Percentiles rank a stretch among this genome's conserved stretches.
phyloP scores from a whole-genome alignment of 2,888 invertebrate species.

The Lordiphosa andalusiaca region DNA sequence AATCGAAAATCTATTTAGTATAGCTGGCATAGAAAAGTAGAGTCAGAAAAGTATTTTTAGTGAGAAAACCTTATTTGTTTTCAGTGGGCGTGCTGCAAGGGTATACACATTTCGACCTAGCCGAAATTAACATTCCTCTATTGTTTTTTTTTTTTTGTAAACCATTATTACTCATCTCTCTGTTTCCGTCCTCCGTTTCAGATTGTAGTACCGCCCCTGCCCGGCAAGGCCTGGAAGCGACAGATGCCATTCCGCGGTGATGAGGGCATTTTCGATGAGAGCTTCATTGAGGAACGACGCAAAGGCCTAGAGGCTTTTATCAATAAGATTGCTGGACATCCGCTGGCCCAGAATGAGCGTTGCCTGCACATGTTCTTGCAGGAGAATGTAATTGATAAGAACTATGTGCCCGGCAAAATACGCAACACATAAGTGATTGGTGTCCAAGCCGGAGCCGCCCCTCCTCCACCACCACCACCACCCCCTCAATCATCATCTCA shows the following conservation, averaged over 20 bases:
- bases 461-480: too few species aligned
- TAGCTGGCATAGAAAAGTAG: too few species aligned
- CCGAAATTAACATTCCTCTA: too few species aligned
- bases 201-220: slow-evolving; percentile 99
- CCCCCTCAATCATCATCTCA: slow-evolving; percentile 19
- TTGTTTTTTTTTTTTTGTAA: too few species aligned
- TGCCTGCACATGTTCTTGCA: slow-evolving; percentile 99
- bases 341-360: slow-evolving; percentile 98
- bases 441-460: slow-evolving; percentile 15
- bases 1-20: too few species aligned
- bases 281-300: slow-evolving; percentile 98
- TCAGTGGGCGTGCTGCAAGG: too few species aligned
- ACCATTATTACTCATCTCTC: too few species aligned
- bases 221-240: slow-evolving; percentile 98
- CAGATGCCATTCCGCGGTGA: slow-evolving; percentile 99
- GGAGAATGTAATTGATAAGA: slow-evolving; percentile 98
- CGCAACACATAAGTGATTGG: slow-evolving; percentile 89
- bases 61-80: too few species aligned
- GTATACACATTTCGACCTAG: too few species aligned
- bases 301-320: slow-evolving; percentile 99
- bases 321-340: slow-evolving; percentile 99
- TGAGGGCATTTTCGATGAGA: slow-evolving; percentile 99
- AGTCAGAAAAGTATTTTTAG: too few species aligned
- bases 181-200: slow-evolving; percentile 74
- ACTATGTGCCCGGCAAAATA: slow-evolving; percentile 99